Evolutionary conservation across 2,113 vertebrate genomes (phyloP), one percentile per base, ranked within the genome.

Genomic region (Coracopsis vasa): DNA sequence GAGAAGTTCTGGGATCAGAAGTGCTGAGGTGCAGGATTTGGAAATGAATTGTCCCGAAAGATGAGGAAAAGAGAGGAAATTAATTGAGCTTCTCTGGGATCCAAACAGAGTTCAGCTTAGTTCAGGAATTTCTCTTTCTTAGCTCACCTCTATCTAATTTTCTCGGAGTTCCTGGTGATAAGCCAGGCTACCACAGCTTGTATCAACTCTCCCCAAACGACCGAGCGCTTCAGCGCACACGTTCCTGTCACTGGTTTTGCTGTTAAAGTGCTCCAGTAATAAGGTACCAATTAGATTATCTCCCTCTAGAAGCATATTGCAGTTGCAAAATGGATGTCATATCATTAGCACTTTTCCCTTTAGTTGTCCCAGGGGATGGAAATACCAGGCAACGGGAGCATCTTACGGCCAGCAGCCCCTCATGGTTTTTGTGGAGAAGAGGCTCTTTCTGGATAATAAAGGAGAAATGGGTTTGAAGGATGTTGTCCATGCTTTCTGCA

Each of bases 271-370:
- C 82, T 95, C 70, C 79, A 92, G 74, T 96, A 97, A 97, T 92
- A 97, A 66, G 72, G 79, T 97, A 79, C 92, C 96, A 95, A 97
- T 97, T 97, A 97, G 90, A 97, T 97, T 96, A 94, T 74, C 84
- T 95, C 79, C 65, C 65, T 94, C 92, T 96, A 90, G 94, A 97
- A 97, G 93, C 83, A 78, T 79, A 92, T 79, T 97, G 90, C 75
- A 94, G 73, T 80, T 95, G 95, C 45, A 95, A 97, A 97, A 94
- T 95, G 79, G 87, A 31, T 96, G 83, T 92, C 35, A 28, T 88
- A 53, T 95, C 91, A 86, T 97, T 97, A 98, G 71, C 37, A 80
- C 83, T 90, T 87, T 94, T 95, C 61, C 67, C 82, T 95, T 86
- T 61, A 58, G 7, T 75, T 0, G 1, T 85, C 53, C 44, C 70